Evolutionary conservation across 2,797 vertebrate genomes (phyloP).

Genomic region (Enteromius radiatus): DNA sequence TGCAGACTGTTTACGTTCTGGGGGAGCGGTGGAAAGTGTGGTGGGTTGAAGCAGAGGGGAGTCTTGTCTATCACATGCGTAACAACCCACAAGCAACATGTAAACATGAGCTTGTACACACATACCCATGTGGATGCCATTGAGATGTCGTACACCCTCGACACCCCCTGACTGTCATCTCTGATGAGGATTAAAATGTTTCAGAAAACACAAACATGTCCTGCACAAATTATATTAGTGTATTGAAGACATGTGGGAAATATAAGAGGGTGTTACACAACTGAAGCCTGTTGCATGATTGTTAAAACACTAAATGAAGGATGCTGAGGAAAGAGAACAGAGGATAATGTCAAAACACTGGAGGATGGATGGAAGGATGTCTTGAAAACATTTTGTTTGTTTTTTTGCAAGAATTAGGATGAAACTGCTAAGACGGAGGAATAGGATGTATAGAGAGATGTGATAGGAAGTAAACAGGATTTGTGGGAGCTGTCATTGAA

Average conservation of each 20-base stretch:
- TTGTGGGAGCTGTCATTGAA: slow-evolving; percentile 51
- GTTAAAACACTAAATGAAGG: slow-evolving; percentile 44
- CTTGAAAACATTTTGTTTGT: not conserved
- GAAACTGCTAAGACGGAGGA: slow-evolving; percentile 3
- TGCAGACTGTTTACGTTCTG: slow-evolving; percentile 71
- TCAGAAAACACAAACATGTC: slow-evolving; percentile 10
- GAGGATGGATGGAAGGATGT: slow-evolving; percentile 23
- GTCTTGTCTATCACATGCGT: slow-evolving; percentile 36
- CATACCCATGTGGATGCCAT: slow-evolving; percentile 18
- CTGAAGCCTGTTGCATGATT: slow-evolving; percentile 28
- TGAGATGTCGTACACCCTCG: slow-evolving; percentile 29
- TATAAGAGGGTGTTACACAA: slow-evolving; percentile 33
- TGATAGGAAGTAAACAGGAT: not conserved
- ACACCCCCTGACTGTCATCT: slow-evolving; percentile 26
- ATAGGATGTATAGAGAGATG: slow-evolving; percentile 5
- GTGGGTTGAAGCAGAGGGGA: slow-evolving; percentile 46
- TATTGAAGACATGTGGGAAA: slow-evolving; percentile 26
- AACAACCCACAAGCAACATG: slow-evolving; percentile 36
- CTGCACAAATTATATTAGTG: slow-evolving; percentile 3
- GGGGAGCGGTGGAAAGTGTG: slow-evolving; percentile 60
- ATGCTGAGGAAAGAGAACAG: slow-evolving; percentile 28
- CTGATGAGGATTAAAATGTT: slow-evolving; percentile 26
- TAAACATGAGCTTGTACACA: slow-evolving; percentile 43
- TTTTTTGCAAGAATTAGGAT: slow-evolving; percentile 16
- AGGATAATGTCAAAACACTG: slow-evolving; percentile 21